Conservation (phyloP, 1,140 invertebrate genomes). For the Dolichoris vasculosae region DNA sequence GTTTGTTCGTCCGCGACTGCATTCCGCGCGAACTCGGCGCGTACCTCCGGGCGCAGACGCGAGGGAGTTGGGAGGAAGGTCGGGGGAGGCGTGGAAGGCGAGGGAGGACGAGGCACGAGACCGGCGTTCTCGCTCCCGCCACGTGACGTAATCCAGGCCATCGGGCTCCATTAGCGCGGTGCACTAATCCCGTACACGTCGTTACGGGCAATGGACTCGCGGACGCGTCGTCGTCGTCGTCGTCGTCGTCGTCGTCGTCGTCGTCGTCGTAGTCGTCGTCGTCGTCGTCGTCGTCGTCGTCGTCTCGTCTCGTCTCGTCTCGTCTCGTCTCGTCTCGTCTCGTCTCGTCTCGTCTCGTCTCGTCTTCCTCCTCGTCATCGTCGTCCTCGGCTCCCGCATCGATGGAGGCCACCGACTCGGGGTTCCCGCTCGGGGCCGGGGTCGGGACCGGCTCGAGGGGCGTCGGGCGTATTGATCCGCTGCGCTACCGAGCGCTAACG, state of each 20-base stretch:
- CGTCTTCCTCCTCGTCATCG: too few relatives aligned
- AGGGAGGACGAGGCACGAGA: too few relatives aligned
- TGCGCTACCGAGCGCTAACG: conserved; percentile 63
- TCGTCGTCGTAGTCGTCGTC: neutral
- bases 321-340: too few relatives aligned
- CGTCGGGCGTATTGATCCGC: conserved; percentile 71
- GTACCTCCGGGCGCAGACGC: neutral
- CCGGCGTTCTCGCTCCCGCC: neutral
- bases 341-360: too few relatives aligned
- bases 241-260: neutral
- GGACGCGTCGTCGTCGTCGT: neutral
- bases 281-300: too few relatives aligned
- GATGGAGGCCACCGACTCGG: neutral
- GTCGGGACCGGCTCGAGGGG: neutral
- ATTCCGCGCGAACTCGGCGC: conserved; percentile 24
- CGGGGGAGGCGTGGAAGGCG: too few relatives aligned
- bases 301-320: too few relatives aligned
- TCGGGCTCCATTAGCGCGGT: conserved; percentile 37
- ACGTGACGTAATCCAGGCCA: conserved; percentile 42
- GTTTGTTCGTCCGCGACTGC: conserved; percentile 26
- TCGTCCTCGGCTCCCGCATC: too few relatives aligned
- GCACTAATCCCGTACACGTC: too few relatives aligned
- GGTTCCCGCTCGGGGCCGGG: neutral
- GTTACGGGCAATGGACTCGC: conserved; percentile 10
- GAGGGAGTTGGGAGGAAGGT: too few relatives aligned